Evolutionary conservation across 1,140 invertebrate genomes (phyloP).

Genomic region (Calliopsis andreniformis): DNA sequence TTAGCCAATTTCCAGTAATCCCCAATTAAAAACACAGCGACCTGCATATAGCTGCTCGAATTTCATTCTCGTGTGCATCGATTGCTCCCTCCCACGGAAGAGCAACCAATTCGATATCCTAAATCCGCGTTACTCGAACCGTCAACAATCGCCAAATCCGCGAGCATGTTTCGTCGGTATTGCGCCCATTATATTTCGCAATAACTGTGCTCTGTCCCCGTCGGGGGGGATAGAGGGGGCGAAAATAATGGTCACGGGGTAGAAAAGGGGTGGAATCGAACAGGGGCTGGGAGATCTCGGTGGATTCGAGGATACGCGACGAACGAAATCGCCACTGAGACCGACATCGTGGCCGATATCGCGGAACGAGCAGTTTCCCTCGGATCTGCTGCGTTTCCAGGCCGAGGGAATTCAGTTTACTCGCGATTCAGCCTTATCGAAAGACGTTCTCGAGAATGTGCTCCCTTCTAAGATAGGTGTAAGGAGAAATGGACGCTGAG

Average conservation of each 20-base stretch:
- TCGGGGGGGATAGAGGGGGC: no score
- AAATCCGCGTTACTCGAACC: constrained; percentile 14
- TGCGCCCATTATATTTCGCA: constrained; percentile 28
- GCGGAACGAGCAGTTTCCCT: constrained; percentile 50
- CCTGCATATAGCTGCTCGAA: background rate
- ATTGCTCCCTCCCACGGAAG: background rate
- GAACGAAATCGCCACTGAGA: constrained; percentile 35
- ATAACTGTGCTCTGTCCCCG: background rate
- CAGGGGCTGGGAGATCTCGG: background rate
- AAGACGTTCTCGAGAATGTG: background rate
- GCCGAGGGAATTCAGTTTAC: constrained; percentile 57
- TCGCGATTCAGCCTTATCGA: constrained; percentile 40
- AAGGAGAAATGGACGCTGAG: background rate
- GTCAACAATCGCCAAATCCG: constrained; percentile 22
- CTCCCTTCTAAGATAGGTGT: no score
- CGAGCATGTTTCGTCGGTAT: background rate
- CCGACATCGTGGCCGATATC: constrained; percentile 51
- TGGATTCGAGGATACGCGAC: constrained; percentile 26
- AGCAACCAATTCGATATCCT: constrained; percentile 7
- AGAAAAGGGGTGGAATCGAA: background rate
- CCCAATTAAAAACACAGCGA: background rate
- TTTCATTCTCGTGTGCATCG: background rate
- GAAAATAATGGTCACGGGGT: background rate
- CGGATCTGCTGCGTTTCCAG: constrained; percentile 21
- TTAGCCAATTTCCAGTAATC: background rate